Evolutionary conservation across 2,113 vertebrate genomes (phyloP), one percentile per base, ranked within the genome.

Genomic region (Microtus ochrogaster): DNA sequence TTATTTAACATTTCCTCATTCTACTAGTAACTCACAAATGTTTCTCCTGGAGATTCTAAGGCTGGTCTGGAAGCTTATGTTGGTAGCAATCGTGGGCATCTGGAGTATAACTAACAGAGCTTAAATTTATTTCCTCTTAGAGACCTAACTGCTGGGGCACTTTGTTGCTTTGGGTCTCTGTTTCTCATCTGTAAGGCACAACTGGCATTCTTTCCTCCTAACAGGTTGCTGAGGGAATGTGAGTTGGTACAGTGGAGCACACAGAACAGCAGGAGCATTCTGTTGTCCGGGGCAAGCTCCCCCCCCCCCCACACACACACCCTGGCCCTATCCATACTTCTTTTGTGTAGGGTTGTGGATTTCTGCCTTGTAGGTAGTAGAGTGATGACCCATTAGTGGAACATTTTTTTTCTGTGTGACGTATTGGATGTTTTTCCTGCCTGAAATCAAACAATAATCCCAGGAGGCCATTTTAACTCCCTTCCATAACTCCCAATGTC

Each of bases 251-350:
- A 36, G 10, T 63, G 26, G 58, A 63, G 21, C 24, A 5, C 61
- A 82, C 55, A 7, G 63, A 39, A 11, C 24, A 74, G n/a, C 10
- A 24, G 14, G 16, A 28, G 14, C 47, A 41, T 30, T 11, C 9
- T 24, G 9, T 36, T 14, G 24, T 17, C 22, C 36, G 44, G 5
- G 28, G 9, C 28, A 28, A 82, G 39, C 30, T n/a, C n/a, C 3
- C 39, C n/a, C 65, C 52, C 61, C 5, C 3, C 4, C 17, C 7
- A 12, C 1, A 17, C 16, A 5, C 66, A 3, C 66, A 1, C 30
- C 66, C 3, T 17, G 26, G 36, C 28, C 2, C 0, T 9, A 0
- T 7, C 2, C n/a, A 3, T 9, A 12, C 0, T 4, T 13, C 7
- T 11, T 41, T 78, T n/a, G 47, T n/a, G 19, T 63, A 26, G 4